phyloP scores from a whole-genome alignment of 2,888 invertebrate species.

The Steinernema carpocapsae region DNA sequence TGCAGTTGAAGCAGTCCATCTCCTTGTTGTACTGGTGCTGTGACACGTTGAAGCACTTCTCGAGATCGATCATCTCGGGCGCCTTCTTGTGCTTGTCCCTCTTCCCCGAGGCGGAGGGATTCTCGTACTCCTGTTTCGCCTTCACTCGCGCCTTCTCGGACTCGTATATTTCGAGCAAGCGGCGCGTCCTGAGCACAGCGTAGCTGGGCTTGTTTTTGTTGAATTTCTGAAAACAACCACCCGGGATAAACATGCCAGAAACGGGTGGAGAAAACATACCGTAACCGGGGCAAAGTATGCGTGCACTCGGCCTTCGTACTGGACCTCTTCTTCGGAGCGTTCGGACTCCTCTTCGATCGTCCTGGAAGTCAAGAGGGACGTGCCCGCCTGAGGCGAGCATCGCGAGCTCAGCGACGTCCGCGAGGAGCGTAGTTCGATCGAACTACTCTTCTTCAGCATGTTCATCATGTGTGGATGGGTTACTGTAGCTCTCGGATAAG shows the following conservation, averaged over 20 bases:
- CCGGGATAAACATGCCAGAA: not conserved
- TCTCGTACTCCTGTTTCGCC: constrained; percentile 41
- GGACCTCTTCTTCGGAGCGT: not conserved
- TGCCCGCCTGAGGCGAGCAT: constrained; percentile 15
- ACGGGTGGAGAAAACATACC: not conserved
- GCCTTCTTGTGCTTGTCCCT: not conserved
- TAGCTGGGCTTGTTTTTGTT: constrained; percentile 25
- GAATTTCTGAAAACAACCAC: not conserved
- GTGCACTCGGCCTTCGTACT: constrained; percentile 20
- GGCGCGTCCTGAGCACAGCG: constrained; percentile 4
- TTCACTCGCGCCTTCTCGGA: constrained; percentile 54
- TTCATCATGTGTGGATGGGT: not conserved
- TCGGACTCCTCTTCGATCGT: constrained; percentile 23
- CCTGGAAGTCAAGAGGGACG: not conserved
- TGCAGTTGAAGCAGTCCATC: not conserved
- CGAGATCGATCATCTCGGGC: constrained; percentile 12
- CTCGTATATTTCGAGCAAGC: constrained; percentile 56
- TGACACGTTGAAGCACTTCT: constrained; percentile 23
- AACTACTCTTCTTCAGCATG: not conserved
- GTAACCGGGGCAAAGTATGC: constrained; percentile 13
- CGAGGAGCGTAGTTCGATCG: constrained; percentile 14
- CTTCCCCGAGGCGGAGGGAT: not conserved
- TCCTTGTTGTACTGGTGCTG: constrained; percentile 19
- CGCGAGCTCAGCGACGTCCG: constrained; percentile 10
- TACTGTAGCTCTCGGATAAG: not conserved